These are phyloP conservation scores for Ricordea florida DNA, from an alignment of 92 coral and sea anemone species.

Conservation along the genomic window DNA sequence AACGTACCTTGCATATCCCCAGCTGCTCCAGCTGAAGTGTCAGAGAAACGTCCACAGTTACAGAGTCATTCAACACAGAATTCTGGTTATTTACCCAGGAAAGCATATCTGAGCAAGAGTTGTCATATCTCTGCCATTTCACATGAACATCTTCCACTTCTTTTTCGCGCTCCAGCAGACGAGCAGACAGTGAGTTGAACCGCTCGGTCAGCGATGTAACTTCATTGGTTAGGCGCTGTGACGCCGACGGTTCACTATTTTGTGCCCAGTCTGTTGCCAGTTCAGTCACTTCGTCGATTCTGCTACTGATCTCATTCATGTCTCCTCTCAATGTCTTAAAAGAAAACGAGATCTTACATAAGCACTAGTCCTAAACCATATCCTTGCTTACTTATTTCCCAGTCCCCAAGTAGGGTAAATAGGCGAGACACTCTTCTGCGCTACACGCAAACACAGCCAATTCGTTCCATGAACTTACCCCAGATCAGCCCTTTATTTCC, in stretches of 20 bases:
- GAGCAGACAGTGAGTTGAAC: slow-evolving; percentile 54
- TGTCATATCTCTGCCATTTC: slow-evolving; percentile 84
- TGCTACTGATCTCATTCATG: slow-evolving; percentile 63
- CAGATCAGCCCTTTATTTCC: too few relatives aligned
- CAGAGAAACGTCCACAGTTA: slow-evolving; percentile 68
- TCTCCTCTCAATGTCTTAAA: slow-evolving; percentile 59
- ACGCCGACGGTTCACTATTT: slow-evolving; percentile 75
- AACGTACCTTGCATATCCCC: slow-evolving; percentile 75
- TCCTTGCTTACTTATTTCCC: too few relatives aligned
- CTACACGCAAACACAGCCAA: too few relatives aligned
- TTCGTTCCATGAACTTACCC: too few relatives aligned
- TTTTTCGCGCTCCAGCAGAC: slow-evolving; percentile 62
- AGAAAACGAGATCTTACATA: neutral
- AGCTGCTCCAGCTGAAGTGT: slow-evolving; percentile 79
- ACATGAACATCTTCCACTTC: slow-evolving; percentile 50
- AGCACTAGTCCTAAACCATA: too few relatives aligned
- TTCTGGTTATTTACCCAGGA: slow-evolving; percentile 86
- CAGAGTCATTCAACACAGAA: slow-evolving; percentile 54
- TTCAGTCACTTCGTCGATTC: slow-evolving; percentile 77
- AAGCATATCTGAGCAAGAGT: slow-evolving; percentile 76
- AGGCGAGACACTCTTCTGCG: too few relatives aligned
- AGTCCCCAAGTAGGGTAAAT: too few relatives aligned
- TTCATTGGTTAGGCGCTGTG: slow-evolving; percentile 71
- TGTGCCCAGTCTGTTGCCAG: slow-evolving; percentile 81
- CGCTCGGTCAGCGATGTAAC: slow-evolving; percentile 68